Conservation (phyloP, 1,140 invertebrate species). For the Caenorhabditis inopinata region DNA sequence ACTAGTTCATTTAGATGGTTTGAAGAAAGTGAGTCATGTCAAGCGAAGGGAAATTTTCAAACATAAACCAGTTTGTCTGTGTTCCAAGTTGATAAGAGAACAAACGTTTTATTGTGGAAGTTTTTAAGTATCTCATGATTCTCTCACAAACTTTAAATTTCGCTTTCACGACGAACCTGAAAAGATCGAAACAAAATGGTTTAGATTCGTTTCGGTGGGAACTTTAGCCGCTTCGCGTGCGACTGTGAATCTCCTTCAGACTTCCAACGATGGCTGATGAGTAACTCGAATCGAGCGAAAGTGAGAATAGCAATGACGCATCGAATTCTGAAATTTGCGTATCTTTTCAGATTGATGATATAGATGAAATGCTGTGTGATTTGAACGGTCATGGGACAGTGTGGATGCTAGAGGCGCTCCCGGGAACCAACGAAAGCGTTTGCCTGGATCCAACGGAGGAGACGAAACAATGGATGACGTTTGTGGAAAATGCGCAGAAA, state of each 20-base stretch:
- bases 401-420: slow-evolving; percentile 8
- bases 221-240: neutral
- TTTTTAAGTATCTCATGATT: too few species aligned
- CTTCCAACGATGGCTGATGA: slow-evolving; percentile 27
- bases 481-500: slow-evolving; percentile 23
- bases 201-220: slow-evolving; percentile 17
- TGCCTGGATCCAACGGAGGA: slow-evolving; percentile 20
- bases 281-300: neutral
- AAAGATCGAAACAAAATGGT: neutral
- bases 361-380: neutral
- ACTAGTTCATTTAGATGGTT: slow-evolving; percentile 14
- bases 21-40: neutral
- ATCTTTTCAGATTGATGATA: neutral
- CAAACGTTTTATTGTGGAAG: too few species aligned
- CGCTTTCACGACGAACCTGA: neutral
- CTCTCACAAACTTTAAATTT: neutral
- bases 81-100: slow-evolving; percentile 13
- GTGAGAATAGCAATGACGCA: too few species aligned
- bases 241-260: slow-evolving; percentile 18
- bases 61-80: neutral
- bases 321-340: too few species aligned
- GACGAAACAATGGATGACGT: slow-evolving; percentile 16
- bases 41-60: neutral
- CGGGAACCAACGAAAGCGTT: slow-evolving; percentile 15
- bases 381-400: slow-evolving; percentile 22